Evolutionary conservation across 2,888 invertebrate genomes (phyloP).

Genomic region (Chydorus sphaericus): DNA sequence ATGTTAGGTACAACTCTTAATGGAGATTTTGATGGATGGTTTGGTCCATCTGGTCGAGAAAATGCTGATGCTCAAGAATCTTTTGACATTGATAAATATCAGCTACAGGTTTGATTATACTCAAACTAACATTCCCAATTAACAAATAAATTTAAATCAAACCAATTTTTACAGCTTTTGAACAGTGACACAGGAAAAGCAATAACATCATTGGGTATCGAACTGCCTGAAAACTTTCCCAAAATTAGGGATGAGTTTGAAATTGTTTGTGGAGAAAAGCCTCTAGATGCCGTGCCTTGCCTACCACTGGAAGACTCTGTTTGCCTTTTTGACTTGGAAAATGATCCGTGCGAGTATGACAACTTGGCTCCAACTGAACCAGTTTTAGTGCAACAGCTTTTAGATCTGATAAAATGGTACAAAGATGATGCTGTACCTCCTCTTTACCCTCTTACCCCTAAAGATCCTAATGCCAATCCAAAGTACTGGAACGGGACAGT

Average conservation of each 20-base stretch:
- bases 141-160: constrained; percentile 9
- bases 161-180: constrained; percentile 22
- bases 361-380: constrained; percentile 57
- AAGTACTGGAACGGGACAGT: constrained; percentile 15
- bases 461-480: constrained; percentile 15
- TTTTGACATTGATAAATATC: too few relatives aligned
- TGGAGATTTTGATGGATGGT: constrained; percentile 57
- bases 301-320: constrained; percentile 32
- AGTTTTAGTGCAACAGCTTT: constrained; percentile 38
- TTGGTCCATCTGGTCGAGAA: constrained; percentile 22
- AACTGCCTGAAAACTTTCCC: constrained; percentile 30
- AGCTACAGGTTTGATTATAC: too few relatives aligned
- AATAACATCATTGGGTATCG: constrained; percentile 36
- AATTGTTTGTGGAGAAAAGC: constrained; percentile 34
- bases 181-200: constrained; percentile 40
- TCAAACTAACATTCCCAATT: too few relatives aligned
- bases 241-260: constrained; percentile 36
- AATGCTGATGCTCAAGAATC: too few relatives aligned
- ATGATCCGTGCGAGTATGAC: constrained; percentile 73
- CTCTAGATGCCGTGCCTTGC: constrained; percentile 1
- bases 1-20: constrained; percentile 51
- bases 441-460: constrained; percentile 10
- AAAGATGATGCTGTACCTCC: constrained; percentile 13
- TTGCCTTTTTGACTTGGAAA: constrained; percentile 63
- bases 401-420: constrained; percentile 37